phyloP scores from a whole-genome alignment of 2,113 vertebrate genomes.

The Bubo blakistoni region DNA sequence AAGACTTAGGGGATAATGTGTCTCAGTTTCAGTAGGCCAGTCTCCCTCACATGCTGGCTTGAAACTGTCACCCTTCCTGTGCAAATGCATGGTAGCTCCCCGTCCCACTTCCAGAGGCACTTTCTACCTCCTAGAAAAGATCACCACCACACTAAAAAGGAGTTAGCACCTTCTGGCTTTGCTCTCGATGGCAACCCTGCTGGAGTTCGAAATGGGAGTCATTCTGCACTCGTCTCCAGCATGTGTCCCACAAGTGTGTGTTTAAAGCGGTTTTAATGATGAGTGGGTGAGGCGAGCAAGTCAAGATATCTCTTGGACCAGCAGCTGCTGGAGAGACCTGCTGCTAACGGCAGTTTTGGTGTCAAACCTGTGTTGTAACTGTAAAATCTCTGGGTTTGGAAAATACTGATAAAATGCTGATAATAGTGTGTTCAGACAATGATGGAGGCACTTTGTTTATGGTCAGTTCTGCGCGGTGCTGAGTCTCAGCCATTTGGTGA shows the following conservation, averaged over 20 bases:
- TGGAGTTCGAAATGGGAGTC: not conserved
- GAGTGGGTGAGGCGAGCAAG: not conserved
- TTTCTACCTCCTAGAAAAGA: not conserved
- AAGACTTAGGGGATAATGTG: not conserved
- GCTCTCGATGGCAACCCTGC: rapidly evolving
- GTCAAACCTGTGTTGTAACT: not conserved
- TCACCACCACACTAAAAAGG: not conserved
- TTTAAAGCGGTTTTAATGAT: not conserved
- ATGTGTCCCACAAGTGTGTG: not conserved
- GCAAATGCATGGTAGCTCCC: not conserved
- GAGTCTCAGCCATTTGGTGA: not conserved
- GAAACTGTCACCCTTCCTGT: not conserved
- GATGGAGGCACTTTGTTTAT: not conserved
- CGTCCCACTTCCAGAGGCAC: not conserved
- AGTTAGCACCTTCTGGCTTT: not conserved
- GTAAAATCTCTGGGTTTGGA: not conserved
- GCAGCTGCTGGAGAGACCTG: not conserved
- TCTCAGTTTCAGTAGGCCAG: not conserved
- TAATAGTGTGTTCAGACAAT: not conserved
- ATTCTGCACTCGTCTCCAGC: not conserved
- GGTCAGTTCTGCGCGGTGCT: rapidly evolving
- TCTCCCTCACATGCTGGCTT: not conserved
- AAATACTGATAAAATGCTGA: not conserved
- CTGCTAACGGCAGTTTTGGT: not conserved
- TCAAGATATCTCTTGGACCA: not conserved